Evolutionary conservation across 2,113 vertebrate genomes (phyloP).

Genomic region (Scatophagus argus): DNA sequence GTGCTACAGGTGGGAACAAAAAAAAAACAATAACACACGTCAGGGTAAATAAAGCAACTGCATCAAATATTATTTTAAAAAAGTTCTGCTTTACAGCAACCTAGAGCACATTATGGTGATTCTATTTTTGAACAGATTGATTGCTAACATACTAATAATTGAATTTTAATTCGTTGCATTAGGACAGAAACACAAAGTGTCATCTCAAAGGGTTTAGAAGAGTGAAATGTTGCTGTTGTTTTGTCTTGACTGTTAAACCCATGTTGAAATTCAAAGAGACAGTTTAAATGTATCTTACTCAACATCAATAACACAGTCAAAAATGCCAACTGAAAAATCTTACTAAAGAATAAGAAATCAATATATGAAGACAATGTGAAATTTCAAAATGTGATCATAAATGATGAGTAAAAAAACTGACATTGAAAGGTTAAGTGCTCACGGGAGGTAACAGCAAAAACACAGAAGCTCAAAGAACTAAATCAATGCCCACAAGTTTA

Average conservation of each 20-base stretch:
- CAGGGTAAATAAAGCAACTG: slow-evolving; percentile 39
- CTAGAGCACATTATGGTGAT: not conserved
- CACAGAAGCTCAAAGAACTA: slow-evolving; percentile 30
- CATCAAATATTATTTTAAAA: slow-evolving; percentile 5
- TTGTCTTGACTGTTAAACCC: not conserved
- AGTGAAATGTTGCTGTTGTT: not conserved
- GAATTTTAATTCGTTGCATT: too few species aligned
- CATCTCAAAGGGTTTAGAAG: not conserved
- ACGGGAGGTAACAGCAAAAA: slow-evolving; percentile 9
- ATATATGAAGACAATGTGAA: slow-evolving; percentile 12
- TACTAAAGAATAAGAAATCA: slow-evolving; percentile 16
- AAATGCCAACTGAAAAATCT: slow-evolving; percentile 19
- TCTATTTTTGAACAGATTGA: not conserved
- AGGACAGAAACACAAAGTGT: not conserved
- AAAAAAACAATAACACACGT: slow-evolving; percentile 52
- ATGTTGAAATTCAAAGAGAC: not conserved
- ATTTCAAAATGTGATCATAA: slow-evolving; percentile 7
- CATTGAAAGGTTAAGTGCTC: slow-evolving; percentile 35
- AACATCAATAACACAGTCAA: slow-evolving; percentile 4
- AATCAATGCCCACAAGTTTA: slow-evolving; percentile 60
- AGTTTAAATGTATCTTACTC: not conserved
- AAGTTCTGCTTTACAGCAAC: not conserved
- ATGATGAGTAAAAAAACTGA: slow-evolving; percentile 36
- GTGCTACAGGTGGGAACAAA: slow-evolving; percentile 85
- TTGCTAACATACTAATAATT: not conserved